Conservation (phyloP, 2,888 invertebrate species). For the Lepeophtheirus nordmannii region DNA sequence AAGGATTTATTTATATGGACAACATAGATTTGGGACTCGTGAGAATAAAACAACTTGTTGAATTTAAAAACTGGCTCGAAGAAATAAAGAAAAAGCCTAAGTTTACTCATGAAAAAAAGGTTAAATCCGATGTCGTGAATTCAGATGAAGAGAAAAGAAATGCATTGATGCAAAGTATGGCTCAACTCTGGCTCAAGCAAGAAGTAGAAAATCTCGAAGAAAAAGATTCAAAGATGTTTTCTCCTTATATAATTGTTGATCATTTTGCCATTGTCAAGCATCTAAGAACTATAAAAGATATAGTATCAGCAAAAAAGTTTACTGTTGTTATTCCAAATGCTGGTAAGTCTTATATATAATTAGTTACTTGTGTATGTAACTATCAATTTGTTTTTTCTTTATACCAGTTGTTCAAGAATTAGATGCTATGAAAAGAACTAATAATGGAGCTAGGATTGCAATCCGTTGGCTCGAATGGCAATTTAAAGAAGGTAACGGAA, state of each 20-base stretch:
- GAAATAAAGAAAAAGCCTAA: not conserved
- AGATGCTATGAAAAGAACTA: constrained; percentile 10
- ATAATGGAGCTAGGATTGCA: not conserved
- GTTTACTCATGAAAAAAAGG: no score
- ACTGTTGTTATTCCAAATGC: constrained; percentile 72
- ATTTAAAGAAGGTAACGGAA: not conserved
- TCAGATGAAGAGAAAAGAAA: not conserved
- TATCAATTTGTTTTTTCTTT: not conserved
- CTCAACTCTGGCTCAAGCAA: constrained; percentile 70
- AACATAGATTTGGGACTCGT: not conserved
- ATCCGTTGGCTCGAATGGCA: constrained; percentile 15
- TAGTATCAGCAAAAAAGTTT: constrained; percentile 65
- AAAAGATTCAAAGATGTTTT: constrained; percentile 46
- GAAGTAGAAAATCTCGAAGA: constrained; percentile 72
- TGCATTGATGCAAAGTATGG: constrained; percentile 59
- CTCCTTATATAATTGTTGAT: constrained; percentile 76
- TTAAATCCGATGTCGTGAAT: not conserved
- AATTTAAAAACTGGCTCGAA: not conserved
- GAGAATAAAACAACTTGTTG: not conserved
- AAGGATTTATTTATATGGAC: not conserved
- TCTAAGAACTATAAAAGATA: constrained; percentile 58
- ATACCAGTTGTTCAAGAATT: constrained; percentile 12
- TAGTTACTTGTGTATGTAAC: not conserved
- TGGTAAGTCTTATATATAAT: constrained; percentile 49
- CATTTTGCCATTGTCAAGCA: constrained; percentile 60